Conservation (phyloP, 2,888 invertebrate genomes). For the Hirudinaria manillensis region DNA sequence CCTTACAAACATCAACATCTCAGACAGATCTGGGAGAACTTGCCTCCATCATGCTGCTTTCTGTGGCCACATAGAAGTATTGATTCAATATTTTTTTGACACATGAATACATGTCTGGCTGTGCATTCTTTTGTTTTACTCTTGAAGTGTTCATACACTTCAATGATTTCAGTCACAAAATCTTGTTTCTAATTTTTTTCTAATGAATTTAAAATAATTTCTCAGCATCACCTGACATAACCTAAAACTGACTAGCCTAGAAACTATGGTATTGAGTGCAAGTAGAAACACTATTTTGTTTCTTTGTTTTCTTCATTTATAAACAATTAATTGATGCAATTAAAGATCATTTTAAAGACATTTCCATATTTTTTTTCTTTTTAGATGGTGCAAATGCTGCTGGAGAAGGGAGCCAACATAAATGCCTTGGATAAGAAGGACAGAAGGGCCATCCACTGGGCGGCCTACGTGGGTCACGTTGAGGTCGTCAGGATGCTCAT, state of each 20-base stretch:
- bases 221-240: no score
- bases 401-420: slow-evolving; percentile 59
- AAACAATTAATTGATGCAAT: background rate
- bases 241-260: no score
- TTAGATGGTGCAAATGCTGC: slow-evolving; percentile 59
- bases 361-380: background rate
- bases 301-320: background rate
- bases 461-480: slow-evolving; percentile 61
- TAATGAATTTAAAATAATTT: no score
- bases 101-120: background rate
- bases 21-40: slow-evolving; percentile 62
- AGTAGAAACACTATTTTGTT: background rate
- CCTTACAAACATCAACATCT: slow-evolving; percentile 57
- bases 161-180: no score
- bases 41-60: slow-evolving; percentile 64
- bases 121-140: background rate
- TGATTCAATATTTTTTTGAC: background rate
- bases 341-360: background rate
- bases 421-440: slow-evolving; percentile 65
- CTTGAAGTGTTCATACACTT: background rate
- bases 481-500: slow-evolving; percentile 51
- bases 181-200: no score
- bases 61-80: slow-evolving; percentile 60
- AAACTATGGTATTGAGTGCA: no score
- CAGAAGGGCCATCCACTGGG: slow-evolving; percentile 62